Evolutionary conservation across 1,140 invertebrate genomes (phyloP).

Genomic region (Acyrthosiphon pisum): DNA sequence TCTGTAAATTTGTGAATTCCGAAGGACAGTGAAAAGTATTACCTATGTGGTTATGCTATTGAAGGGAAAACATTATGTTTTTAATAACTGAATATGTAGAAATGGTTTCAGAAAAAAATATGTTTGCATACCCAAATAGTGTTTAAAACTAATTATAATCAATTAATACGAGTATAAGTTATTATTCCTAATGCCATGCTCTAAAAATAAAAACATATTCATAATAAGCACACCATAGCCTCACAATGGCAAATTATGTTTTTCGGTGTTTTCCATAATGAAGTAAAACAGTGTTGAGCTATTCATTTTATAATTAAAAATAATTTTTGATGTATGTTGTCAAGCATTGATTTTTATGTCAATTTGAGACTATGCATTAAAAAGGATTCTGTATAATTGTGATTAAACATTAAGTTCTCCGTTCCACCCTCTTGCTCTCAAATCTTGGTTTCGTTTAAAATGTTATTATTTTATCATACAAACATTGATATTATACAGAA

Average conservation of each 20-base stretch:
- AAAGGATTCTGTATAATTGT: not conserved
- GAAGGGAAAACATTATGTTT: not conserved
- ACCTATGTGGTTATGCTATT: too few species aligned
- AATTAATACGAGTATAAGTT: not conserved
- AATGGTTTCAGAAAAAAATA: not conserved
- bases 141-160: not conserved
- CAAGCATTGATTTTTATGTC: not conserved
- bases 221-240: not conserved
- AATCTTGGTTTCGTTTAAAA: not conserved
- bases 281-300: not conserved
- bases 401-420: not conserved
- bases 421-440: not conserved
- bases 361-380: not conserved
- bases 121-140: not conserved
- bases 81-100: not conserved
- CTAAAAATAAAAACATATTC: not conserved
- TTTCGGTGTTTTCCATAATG: not conserved
- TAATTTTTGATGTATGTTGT: not conserved
- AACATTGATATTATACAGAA: not conserved
- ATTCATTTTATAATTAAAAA: not conserved
- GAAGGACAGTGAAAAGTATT: not conserved
- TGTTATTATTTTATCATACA: not conserved
- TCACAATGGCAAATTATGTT: not conserved
- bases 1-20: not conserved
- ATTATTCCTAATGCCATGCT: not conserved